Conservation (phyloP, 2,797 vertebrate genomes). For the Graptemys geographica region DNA sequence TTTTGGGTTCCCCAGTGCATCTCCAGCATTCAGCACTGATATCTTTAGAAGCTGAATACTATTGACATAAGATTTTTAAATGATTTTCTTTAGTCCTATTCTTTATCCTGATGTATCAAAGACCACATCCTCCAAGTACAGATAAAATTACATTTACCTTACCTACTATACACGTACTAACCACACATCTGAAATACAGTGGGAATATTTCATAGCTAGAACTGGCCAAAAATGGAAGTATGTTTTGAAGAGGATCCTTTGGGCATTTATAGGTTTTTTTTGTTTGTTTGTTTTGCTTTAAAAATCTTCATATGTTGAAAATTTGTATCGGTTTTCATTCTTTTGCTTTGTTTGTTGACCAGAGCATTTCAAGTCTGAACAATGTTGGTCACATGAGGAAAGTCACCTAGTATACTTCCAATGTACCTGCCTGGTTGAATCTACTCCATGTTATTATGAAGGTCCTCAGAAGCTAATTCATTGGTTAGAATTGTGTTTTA, state of each 20-base stretch:
- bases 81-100: not conserved
- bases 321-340: no score
- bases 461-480: not conserved
- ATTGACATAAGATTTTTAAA: not conserved
- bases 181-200: no score
- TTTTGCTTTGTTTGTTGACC: no score
- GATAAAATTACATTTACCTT: not conserved
- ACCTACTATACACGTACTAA: no score
- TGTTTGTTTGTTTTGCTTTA: no score
- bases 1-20: not conserved
- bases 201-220: no score
- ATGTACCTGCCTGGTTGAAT: not conserved
- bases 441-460: accelerated
- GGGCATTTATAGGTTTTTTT: no score
- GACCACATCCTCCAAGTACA: not conserved
- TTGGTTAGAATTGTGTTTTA: not conserved
- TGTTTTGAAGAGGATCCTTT: no score
- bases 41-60: not conserved
- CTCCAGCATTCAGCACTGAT: not conserved
- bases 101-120: not conserved
- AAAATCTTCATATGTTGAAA: no score
- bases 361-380: no score
- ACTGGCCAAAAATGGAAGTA: no score
- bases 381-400: no score
- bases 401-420: not conserved